A percentile compares a stretch with the other conserved stretches of the same genome.
These are phyloP conservation scores for Cephalopachus bancanus DNA, from an alignment of 2,797 vertebrate genomes.

Conservation along the genomic window DNA sequence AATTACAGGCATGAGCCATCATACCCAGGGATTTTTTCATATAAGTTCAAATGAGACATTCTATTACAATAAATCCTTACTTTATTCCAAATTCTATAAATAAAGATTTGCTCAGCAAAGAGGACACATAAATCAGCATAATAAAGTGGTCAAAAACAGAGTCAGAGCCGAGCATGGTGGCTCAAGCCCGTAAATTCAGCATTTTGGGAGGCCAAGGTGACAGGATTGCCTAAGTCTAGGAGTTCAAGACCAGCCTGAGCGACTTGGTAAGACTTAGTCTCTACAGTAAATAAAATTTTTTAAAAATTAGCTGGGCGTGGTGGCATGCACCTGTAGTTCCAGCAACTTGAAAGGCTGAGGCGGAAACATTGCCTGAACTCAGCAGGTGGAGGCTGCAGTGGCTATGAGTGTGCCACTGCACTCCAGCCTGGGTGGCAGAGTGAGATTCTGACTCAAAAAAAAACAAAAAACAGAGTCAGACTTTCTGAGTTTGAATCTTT, in stretches of 20 bases:
- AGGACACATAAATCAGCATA: background rate
- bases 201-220: background rate
- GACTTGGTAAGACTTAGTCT: background rate
- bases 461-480: background rate
- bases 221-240: background rate
- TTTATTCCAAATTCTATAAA: slow-evolving; percentile 8
- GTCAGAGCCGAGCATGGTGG: background rate
- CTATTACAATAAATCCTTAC: background rate
- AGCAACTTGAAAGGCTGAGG: background rate
- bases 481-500: background rate
- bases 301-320: background rate
- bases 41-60: background rate
- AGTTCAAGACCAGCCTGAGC: background rate
- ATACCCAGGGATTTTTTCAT: too few relatives aligned
- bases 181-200: background rate
- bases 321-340: background rate
- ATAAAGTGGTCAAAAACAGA: background rate
- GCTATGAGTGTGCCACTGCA: background rate
- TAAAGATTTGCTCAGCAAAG: background rate
- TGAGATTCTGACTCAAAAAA: background rate
- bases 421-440: background rate
- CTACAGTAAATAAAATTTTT: background rate
- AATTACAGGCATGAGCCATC: too few relatives aligned
- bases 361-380: background rate
- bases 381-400: background rate